These are phyloP conservation scores for Sphaerophoria taeniata DNA, from an alignment of 2,888 invertebrate genomes.

Conservation along the genomic window DNA sequence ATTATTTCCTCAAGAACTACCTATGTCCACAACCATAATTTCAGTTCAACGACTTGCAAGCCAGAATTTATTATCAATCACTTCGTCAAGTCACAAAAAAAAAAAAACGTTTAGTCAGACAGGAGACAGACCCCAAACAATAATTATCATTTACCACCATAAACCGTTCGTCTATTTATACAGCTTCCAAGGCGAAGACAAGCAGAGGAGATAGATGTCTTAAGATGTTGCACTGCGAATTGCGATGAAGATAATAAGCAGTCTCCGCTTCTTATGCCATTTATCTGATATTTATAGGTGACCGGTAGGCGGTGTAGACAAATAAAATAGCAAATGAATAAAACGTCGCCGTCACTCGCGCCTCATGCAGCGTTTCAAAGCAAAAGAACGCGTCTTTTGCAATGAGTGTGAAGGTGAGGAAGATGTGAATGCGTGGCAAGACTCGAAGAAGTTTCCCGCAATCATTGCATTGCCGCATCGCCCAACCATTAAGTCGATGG, in stretches of 20 bases:
- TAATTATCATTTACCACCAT: no score
- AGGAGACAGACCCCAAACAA: no score
- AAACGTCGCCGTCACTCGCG: constrained; percentile 43
- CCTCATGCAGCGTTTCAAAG: constrained; percentile 12
- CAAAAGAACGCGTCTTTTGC: constrained; percentile 17
- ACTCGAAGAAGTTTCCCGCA: constrained; percentile 36
- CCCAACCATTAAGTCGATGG: not conserved
- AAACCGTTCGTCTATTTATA: not conserved
- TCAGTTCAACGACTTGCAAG: no score
- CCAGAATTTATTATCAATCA: no score
- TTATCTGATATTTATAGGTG: constrained; percentile 75
- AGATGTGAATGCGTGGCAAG: constrained; percentile 58
- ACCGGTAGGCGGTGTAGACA: constrained; percentile 70
- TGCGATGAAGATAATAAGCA: constrained; percentile 64
- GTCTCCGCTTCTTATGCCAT: constrained; percentile 40
- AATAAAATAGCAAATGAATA: constrained; percentile 72
- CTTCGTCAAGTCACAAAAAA: no score
- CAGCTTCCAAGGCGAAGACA: constrained; percentile 16
- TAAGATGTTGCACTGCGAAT: constrained; percentile 28
- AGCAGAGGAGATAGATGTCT: not conserved
- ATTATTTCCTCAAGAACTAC: no score
- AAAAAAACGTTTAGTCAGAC: no score
- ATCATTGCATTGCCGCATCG: not conserved
- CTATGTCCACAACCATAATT: no score
- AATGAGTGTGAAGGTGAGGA: constrained; percentile 61